A percentile compares a stretch with the other conserved stretches of the same genome.
These are phyloP conservation scores for Elmis aenea DNA, from an alignment of 2,888 invertebrate genomes.

Conservation along the genomic window DNA sequence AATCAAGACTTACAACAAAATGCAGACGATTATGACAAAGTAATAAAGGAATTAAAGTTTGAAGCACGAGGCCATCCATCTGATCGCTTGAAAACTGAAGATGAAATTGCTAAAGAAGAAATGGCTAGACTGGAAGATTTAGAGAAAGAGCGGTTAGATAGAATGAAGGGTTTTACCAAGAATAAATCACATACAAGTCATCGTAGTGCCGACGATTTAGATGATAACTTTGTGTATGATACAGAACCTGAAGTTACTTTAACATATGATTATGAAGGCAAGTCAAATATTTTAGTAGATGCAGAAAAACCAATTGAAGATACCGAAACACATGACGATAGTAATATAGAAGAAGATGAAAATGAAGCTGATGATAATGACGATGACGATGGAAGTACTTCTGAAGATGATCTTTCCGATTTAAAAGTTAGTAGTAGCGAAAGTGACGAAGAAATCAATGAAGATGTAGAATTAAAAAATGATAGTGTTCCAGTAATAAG, in stretches of 20 bases:
- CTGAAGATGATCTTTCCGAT: slow-evolving; percentile 48
- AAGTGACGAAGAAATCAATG: slow-evolving; percentile 42
- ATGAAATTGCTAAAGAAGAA: slow-evolving; percentile 76
- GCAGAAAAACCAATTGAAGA: slow-evolving; percentile 37
- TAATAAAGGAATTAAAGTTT: slow-evolving; percentile 74
- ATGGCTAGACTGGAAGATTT: slow-evolving; percentile 69
- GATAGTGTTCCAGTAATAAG: background rate
- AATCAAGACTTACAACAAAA: slow-evolving; percentile 37
- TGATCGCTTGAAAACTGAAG: slow-evolving; percentile 77
- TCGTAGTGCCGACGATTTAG: slow-evolving; percentile 79
- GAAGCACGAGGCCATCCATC: slow-evolving; percentile 75
- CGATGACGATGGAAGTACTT: slow-evolving; percentile 37
- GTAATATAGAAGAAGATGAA: slow-evolving; percentile 10
- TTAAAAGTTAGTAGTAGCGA: slow-evolving; percentile 47
- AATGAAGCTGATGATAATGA: slow-evolving; percentile 31
- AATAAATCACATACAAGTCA: slow-evolving; percentile 51
- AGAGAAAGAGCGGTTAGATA: slow-evolving; percentile 68
- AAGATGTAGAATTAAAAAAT: slow-evolving; percentile 6
- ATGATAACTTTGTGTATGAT: slow-evolving; percentile 70
- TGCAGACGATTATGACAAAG: slow-evolving; percentile 74
- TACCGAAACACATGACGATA: slow-evolving; percentile 9
- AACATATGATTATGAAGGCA: slow-evolving; percentile 39
- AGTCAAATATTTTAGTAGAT: slow-evolving; percentile 40
- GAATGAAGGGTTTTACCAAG: slow-evolving; percentile 67
- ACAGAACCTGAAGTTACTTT: slow-evolving; percentile 45